These are phyloP conservation scores for Myrmecophaga tridactyla DNA, from an alignment of 2,113 vertebrate genomes.

Conservation along the genomic window DNA sequence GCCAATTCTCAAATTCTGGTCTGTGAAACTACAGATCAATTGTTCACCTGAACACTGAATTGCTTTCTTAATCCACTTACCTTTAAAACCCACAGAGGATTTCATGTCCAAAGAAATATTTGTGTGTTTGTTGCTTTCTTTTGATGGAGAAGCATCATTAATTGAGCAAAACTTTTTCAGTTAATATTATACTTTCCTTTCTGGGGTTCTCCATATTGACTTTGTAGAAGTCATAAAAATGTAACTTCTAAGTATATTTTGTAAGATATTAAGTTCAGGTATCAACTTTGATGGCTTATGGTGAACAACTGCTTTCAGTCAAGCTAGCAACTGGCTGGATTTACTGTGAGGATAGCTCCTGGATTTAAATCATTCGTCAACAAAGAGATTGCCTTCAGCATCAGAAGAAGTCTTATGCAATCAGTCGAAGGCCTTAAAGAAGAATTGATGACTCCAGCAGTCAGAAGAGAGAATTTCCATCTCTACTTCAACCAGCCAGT, in stretches of 20 bases:
- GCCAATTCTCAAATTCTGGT: not conserved
- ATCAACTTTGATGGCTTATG: too few species aligned
- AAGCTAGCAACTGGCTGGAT: too few species aligned
- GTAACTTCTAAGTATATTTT: not conserved
- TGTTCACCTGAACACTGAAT: not conserved
- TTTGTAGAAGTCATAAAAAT: not conserved
- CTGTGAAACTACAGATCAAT: not conserved
- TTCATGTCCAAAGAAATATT: not conserved
- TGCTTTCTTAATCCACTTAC: not conserved
- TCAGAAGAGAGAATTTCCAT: too few species aligned
- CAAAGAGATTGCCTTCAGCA: too few species aligned
- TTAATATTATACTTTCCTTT: not conserved
- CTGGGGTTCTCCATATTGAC: not conserved
- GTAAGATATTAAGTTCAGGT: too few species aligned
- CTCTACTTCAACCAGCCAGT: too few species aligned
- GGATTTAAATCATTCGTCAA: too few species aligned
- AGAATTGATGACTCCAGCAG: too few species aligned
- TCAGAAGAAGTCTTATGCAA: too few species aligned
- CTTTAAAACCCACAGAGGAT: not conserved
- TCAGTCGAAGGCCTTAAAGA: too few species aligned
- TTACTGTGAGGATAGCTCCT: too few species aligned
- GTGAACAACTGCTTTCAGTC: too few species aligned
- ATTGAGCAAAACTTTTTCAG: not conserved
- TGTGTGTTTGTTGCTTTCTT: not conserved
- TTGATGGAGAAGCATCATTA: not conserved